Evolutionary conservation across 2,113 vertebrate species (phyloP).

Genomic region (western clawed frog (Xenopus tropicalis)): UCB_Xtro_10.0 CM004445.2:50765001-50765500

Average conservation of each 20-base stretch:
- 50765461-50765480: no score
- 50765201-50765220: background rate
- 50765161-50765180: background rate
- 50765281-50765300: background rate
- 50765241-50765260: constrained; percentile 2
- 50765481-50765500: no score
- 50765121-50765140: background rate
- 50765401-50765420: no score
- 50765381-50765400: no score
- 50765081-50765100: constrained; percentile 5
- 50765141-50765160: constrained; percentile 14
- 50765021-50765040: constrained; percentile 5
- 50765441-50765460: no score
- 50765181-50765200: background rate
- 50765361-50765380: no score
- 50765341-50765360: no score
- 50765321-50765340: no score
- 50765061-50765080: background rate
- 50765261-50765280: background rate
- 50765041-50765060: background rate
- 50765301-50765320: background rate
- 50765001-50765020: background rate
- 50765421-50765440: no score
- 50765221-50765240: background rate
- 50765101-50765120: constrained; percentile 2